A percentile compares a stretch with the other conserved stretches of the same genome.
Evolutionary conservation across 2,888 invertebrate species (phyloP).

Genomic region (Epistrophella euchroma): DNA sequence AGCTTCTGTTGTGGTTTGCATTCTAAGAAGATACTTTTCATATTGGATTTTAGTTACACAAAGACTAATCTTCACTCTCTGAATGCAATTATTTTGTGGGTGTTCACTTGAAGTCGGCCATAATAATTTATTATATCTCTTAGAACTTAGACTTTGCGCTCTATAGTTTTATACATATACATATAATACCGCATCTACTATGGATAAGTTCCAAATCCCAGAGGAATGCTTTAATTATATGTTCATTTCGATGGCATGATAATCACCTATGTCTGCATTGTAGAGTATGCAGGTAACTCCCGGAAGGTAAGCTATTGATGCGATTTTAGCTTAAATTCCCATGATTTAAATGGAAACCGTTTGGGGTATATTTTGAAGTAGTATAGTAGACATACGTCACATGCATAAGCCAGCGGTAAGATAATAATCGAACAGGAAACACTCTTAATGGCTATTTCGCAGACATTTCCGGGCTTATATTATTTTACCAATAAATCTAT

Average conservation of each 20-base stretch:
- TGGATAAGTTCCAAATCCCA: constrained; percentile 2
- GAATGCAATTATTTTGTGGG: constrained; percentile 57
- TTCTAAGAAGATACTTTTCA: constrained; percentile 25
- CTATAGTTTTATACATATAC: not conserved
- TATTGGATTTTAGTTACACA: constrained; percentile 41
- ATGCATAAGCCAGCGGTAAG: not conserved
- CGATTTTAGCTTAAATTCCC: constrained; percentile 34
- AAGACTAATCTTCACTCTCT: constrained; percentile 21
- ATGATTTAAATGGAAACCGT: constrained; percentile 44
- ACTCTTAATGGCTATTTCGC: not conserved
- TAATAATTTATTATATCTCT: constrained; percentile 56
- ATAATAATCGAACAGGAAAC: not conserved
- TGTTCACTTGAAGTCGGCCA: constrained; percentile 53
- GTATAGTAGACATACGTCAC: not conserved
- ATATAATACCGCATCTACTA: not conserved
- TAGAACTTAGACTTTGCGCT: constrained; percentile 12
- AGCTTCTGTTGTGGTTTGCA: constrained; percentile 46
- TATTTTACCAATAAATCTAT: not conserved
- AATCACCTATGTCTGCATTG: constrained; percentile 32
- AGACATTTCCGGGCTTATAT: not conserved
- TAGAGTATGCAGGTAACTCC: not conserved
- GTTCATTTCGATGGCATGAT: constrained; percentile 63
- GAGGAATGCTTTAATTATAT: constrained; percentile 71
- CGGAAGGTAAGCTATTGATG: constrained; percentile 18
- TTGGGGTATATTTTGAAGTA: not conserved